Evolutionary conservation across 2,888 invertebrate genomes (phyloP).

Genomic region (Morinoia aosen): DNA sequence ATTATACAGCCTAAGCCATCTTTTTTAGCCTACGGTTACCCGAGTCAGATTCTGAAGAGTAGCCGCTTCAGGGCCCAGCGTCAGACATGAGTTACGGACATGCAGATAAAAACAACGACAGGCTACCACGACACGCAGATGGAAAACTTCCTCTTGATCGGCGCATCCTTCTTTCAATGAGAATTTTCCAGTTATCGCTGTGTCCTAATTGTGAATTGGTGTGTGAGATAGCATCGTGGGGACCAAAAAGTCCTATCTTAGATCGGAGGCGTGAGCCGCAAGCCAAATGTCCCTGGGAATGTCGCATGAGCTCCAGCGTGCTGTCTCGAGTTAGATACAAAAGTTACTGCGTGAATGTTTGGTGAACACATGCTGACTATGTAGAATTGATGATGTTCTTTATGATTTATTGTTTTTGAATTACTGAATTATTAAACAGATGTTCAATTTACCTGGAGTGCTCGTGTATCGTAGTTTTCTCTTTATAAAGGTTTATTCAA

Average conservation of each 20-base stretch:
- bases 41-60: not conserved
- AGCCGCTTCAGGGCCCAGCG: not conserved
- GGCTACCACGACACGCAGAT: constrained; percentile 21
- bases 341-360: not conserved
- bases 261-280: not conserved
- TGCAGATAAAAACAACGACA: constrained; percentile 20
- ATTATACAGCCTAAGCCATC: not conserved
- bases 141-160: constrained; percentile 24
- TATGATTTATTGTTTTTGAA: too few species aligned
- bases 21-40: not conserved
- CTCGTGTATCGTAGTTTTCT: too few species aligned
- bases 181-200: constrained; percentile 13
- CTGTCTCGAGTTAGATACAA: not conserved
- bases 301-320: not conserved
- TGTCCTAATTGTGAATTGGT: constrained; percentile 37
- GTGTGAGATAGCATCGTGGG: not conserved
- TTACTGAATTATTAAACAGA: too few species aligned
- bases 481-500: too few species aligned
- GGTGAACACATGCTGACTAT: too few species aligned
- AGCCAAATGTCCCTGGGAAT: not conserved
- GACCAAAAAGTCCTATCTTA: constrained; percentile 5
- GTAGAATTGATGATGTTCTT: too few species aligned
- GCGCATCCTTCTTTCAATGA: constrained; percentile 15
- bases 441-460: too few species aligned
- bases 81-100: not conserved